phyloP scores from a whole-genome alignment of 2,113 vertebrate genomes.

The Polyodon spathula region DNA sequence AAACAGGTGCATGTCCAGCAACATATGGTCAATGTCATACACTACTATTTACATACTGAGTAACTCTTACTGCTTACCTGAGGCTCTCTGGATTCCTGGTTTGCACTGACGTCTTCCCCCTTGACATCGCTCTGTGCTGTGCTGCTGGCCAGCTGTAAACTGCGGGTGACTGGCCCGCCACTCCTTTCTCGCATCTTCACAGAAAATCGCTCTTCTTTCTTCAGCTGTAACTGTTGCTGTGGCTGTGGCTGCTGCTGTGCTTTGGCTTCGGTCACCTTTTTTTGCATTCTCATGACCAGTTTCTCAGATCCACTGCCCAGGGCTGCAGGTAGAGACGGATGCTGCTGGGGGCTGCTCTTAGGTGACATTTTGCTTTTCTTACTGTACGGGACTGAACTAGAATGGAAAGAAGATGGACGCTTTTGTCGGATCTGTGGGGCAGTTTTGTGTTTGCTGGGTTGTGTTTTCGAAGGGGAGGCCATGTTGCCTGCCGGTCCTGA shows the following conservation, averaged over 20 bases:
- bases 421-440: constrained; percentile 48
- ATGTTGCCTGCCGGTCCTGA: constrained; percentile 48
- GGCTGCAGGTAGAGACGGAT: constrained; percentile 44
- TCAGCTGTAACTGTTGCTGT: constrained; percentile 28
- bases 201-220: constrained; percentile 58
- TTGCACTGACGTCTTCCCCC: constrained; percentile 57
- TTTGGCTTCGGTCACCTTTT: constrained; percentile 46
- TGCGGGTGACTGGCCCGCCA: constrained; percentile 57
- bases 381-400: constrained; percentile 62
- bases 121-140: constrained; percentile 59
- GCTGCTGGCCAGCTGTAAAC: constrained; percentile 64
- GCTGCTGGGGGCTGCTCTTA: constrained; percentile 64
- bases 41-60: no score
- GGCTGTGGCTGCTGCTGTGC: constrained; percentile 6
- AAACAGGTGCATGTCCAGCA: no score
- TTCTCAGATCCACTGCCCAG: constrained; percentile 62
- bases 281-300: constrained; percentile 68
- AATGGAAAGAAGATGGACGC: constrained; percentile 51
- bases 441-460: constrained; percentile 56
- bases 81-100: constrained; percentile 69
- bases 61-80: constrained; percentile 30
- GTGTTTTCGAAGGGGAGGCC: constrained; percentile 47
- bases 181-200: constrained; percentile 56
- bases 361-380: constrained; percentile 58
- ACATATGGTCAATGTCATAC: no score